Evolutionary conservation across 2,888 invertebrate genomes (phyloP).

Genomic region (Rotaria macrura): DNA sequence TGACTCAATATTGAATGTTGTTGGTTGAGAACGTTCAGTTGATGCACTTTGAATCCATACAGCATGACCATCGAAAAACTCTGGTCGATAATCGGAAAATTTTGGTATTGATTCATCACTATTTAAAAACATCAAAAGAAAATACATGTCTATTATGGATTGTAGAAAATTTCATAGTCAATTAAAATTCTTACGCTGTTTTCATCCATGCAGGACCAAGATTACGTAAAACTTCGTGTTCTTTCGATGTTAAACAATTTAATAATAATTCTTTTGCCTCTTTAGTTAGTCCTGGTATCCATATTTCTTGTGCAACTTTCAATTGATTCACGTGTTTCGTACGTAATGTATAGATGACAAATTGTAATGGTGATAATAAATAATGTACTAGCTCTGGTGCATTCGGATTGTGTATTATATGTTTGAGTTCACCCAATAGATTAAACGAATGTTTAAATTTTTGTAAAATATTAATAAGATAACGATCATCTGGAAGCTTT

Average conservation of each 20-base stretch:
- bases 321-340: slow-evolving; percentile 78
- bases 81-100: slow-evolving; percentile 2
- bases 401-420: slow-evolving; percentile 96
- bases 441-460: slow-evolving; percentile 98
- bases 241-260: slow-evolving; percentile 94
- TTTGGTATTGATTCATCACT: background rate
- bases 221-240: slow-evolving; percentile 92
- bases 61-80: background rate
- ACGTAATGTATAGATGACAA: slow-evolving; percentile 78
- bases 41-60: background rate
- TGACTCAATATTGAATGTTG: background rate
- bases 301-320: slow-evolving; percentile 26
- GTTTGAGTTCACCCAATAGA: slow-evolving; percentile 69
- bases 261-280: slow-evolving; percentile 87
- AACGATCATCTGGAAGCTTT: slow-evolving; percentile 83
- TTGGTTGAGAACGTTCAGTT: background rate
- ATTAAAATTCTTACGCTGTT: slow-evolving; percentile 58
- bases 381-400: slow-evolving; percentile 97
- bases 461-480: slow-evolving; percentile 92
- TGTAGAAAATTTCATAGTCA: no score
- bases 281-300: slow-evolving; percentile 70
- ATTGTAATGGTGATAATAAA: slow-evolving; percentile 86
- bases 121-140: no score
- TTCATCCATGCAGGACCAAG: slow-evolving; percentile 89
- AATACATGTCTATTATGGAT: no score